Percentiles rank a stretch among this genome's conserved stretches.
phyloP scores from a whole-genome alignment of 2,797 vertebrate genomes.

The Cossypha caffra region DNA sequence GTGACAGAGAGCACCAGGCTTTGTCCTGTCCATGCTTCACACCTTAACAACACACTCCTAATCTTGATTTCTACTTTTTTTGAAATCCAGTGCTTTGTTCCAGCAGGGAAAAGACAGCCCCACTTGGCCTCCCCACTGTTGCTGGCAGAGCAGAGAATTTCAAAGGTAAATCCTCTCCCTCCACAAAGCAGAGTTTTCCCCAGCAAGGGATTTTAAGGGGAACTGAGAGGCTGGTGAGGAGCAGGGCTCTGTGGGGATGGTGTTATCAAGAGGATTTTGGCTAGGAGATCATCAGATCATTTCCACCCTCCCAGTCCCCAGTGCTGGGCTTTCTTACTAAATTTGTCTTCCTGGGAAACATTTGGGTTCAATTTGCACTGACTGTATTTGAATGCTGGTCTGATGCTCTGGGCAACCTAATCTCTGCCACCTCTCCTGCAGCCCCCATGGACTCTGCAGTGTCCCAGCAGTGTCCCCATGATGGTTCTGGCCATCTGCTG shows the following conservation, averaged over 20 bases:
- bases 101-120: neutral
- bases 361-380: neutral
- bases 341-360: neutral
- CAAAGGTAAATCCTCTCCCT: neutral
- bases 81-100: neutral
- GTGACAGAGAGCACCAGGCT: rapidly evolving
- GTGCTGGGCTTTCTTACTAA: neutral
- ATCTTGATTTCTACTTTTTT: neutral
- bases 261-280: rapidly evolving
- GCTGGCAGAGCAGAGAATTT: neutral
- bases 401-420: neutral
- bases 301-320: neutral
- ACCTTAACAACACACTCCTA: neutral
- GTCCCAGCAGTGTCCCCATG: neutral
- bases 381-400: neutral
- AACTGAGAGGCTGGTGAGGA: neutral
- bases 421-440: neutral
- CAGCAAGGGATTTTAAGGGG: neutral
- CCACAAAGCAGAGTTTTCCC: neutral
- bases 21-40: rapidly evolving
- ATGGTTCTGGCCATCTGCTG: neutral
- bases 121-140: neutral
- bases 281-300: neutral
- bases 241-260: neutral
- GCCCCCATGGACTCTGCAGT: neutral